Percentiles rank a stretch among this genome's conserved stretches.
Evolutionary conservation across 2,113 vertebrate species (phyloP).

Genomic region (Nesogale talazaci): DNA sequence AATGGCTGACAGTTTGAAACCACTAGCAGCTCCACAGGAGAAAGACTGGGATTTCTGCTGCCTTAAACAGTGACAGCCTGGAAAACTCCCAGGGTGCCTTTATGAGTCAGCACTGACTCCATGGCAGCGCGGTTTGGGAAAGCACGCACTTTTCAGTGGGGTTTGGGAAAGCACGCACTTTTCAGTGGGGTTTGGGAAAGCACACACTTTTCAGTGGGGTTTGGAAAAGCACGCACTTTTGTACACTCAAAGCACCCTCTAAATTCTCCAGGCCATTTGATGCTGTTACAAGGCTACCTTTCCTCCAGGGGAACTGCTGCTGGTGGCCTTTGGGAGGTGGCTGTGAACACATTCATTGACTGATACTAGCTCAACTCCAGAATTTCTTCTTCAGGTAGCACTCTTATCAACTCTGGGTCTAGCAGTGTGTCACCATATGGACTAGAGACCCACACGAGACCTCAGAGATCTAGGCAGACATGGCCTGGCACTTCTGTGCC

Average conservation of each 20-base stretch:
- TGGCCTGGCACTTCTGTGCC: not conserved
- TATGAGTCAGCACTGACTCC: too few relatives aligned
- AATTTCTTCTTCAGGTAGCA: not conserved
- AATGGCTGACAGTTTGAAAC: too few relatives aligned
- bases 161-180: not conserved
- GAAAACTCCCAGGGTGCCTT: too few relatives aligned
- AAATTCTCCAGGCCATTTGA: constrained; percentile 1
- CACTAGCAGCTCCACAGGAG: too few relatives aligned
- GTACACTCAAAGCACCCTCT: too few relatives aligned
- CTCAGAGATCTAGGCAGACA: constrained; percentile 62
- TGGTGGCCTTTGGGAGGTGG: not conserved
- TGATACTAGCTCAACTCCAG: not conserved
- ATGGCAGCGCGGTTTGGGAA: too few relatives aligned
- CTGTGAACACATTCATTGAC: not conserved
- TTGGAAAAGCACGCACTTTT: not conserved
- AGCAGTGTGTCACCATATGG: constrained; percentile 51
- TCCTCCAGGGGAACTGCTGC: not conserved
- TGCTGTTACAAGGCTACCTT: not conserved
- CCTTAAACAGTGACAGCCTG: too few relatives aligned
- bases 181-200: not conserved
- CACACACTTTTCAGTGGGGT: constrained; percentile 24
- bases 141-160: constrained; percentile 13
- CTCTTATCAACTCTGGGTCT: constrained; percentile 62
- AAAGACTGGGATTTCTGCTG: too few relatives aligned
- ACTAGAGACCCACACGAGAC: constrained; percentile 50